phyloP scores from a whole-genome alignment of 2,797 vertebrate species.

The Pitangus sulphuratus region DNA sequence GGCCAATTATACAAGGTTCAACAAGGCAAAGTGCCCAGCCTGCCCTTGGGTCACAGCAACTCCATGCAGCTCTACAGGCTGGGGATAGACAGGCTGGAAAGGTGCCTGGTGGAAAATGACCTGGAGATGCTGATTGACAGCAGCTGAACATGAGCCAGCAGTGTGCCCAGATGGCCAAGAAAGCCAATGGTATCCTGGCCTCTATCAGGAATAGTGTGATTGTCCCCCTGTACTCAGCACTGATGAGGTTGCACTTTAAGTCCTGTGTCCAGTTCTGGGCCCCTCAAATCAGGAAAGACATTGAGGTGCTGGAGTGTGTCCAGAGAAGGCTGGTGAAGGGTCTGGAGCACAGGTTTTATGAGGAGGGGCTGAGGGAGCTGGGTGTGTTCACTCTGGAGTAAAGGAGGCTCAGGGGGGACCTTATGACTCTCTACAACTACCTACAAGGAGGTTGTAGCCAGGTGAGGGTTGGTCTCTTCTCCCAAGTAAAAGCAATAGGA shows the following conservation, averaged over 20 bases:
- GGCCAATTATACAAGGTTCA: not conserved
- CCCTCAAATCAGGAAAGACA: not conserved
- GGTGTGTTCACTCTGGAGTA: not conserved
- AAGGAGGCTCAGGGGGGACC: not conserved
- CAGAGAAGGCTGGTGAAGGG: not conserved
- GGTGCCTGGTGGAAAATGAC: not conserved
- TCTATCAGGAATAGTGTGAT: not conserved
- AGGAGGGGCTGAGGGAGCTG: not conserved
- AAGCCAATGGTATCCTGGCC: rapidly evolving
- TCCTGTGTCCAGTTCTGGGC: not conserved
- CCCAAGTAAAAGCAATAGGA: not conserved
- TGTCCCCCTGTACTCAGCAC: rapidly evolving
- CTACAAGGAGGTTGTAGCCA: not conserved
- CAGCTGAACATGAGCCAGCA: rapidly evolving
- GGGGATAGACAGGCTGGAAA: not conserved
- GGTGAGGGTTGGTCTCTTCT: not conserved
- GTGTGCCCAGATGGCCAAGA: not conserved
- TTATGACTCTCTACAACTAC: not conserved
- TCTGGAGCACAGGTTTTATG: not conserved
- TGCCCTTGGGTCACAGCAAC: not conserved
- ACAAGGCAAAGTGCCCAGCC: not conserved
- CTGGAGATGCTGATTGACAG: too few relatives aligned
- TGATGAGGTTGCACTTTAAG: rapidly evolving
- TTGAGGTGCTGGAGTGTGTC: too few relatives aligned
- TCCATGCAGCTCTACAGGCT: not conserved